These are phyloP conservation scores for Tragelaphus imberbis DNA, from an alignment of 2,113 vertebrate genomes.

Conservation along the genomic window DNA sequence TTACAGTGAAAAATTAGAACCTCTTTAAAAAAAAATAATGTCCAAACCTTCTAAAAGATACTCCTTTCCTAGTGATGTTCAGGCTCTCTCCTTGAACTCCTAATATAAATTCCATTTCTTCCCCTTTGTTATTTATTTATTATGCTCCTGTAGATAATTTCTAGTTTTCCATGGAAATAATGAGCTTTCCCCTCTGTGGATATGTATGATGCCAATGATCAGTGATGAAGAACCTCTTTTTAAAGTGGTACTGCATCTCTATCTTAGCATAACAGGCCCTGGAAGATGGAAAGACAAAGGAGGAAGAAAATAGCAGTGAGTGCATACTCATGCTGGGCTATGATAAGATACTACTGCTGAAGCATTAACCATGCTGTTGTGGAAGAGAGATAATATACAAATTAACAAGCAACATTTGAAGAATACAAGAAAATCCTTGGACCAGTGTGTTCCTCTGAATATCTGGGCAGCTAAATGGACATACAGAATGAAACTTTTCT, in stretches of 20 bases:
- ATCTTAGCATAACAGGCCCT: neutral
- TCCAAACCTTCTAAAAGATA: neutral
- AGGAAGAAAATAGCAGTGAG: neutral
- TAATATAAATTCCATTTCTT: neutral
- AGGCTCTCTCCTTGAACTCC: neutral
- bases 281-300: neutral
- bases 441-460: neutral
- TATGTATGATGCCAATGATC: neutral
- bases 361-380: neutral
- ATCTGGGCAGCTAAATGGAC: neutral
- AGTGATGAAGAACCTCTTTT: neutral
- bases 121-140: neutral
- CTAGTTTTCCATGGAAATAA: neutral
- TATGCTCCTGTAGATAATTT: neutral
- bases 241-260: neutral
- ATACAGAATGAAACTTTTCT: neutral
- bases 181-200: neutral
- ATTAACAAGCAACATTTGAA: neutral
- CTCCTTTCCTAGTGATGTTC: neutral
- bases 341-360: neutral
- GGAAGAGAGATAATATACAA: neutral
- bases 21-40: neutral
- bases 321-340: accelerated
- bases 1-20: neutral
- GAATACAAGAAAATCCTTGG: neutral